Evolutionary conservation across 2,113 vertebrate species (phyloP).

Genomic region (Burhinus oedicnemus): DNA sequence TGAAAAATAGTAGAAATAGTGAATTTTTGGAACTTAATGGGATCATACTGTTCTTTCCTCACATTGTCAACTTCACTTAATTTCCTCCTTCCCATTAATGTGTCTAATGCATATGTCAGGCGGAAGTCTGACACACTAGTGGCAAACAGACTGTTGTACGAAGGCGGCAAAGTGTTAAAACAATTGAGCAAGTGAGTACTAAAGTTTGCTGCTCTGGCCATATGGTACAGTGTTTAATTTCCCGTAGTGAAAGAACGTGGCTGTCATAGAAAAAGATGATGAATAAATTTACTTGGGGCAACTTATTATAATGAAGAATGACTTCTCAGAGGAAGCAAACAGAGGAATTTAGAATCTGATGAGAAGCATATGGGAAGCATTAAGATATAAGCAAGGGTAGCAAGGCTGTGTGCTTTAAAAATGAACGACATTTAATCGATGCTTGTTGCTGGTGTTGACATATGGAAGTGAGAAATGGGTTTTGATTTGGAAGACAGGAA

Average conservation of each 20-base stretch:
- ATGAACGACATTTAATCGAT: constrained; percentile 78
- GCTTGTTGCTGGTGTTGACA: constrained; percentile 77
- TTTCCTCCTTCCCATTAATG: constrained; percentile 76
- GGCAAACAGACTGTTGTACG: constrained; percentile 80
- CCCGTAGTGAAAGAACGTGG: constrained; percentile 79
- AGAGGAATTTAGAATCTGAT: constrained; percentile 75
- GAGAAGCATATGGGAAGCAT: constrained; percentile 81
- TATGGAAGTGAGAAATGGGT: constrained; percentile 79
- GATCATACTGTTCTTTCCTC: constrained; percentile 78
- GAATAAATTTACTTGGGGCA: constrained; percentile 84
- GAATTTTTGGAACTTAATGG: constrained; percentile 76
- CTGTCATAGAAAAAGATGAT: constrained; percentile 83
- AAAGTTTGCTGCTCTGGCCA: constrained; percentile 83
- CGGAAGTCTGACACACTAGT: constrained; percentile 72
- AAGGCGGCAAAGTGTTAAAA: constrained; percentile 86
- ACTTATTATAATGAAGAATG: constrained; percentile 85
- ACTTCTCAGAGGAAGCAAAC: constrained; percentile 77
- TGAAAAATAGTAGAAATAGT: constrained; percentile 69
- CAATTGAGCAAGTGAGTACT: constrained; percentile 82
- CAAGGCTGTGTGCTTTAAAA: constrained; percentile 68
- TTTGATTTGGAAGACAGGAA: constrained; percentile 80
- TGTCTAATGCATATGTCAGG: constrained; percentile 82
- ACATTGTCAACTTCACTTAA: constrained; percentile 78
- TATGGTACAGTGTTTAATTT: constrained; percentile 86
- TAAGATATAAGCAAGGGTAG: constrained; percentile 74